Evolutionary conservation across 2,888 invertebrate species (phyloP).

Genomic region (Drosophila picticornis): DNA sequence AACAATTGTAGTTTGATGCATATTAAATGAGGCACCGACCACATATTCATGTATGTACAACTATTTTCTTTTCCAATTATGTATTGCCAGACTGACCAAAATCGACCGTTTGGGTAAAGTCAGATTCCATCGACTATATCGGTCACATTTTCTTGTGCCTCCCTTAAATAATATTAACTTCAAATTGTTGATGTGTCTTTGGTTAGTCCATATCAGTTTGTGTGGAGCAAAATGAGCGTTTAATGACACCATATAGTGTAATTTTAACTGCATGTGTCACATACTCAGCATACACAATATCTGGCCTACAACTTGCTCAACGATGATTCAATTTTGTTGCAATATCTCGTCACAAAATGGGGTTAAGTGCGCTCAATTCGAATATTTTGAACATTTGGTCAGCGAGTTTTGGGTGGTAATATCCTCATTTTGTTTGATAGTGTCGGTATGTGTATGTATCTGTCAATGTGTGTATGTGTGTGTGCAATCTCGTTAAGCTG

Average conservation of each 20-base stretch:
- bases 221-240: constrained; percentile 68
- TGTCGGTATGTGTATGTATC: constrained; percentile 21
- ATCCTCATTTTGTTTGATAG: constrained; percentile 73
- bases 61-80: background rate
- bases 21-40: background rate
- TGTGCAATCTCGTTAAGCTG: constrained; percentile 53
- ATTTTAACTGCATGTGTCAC: constrained; percentile 63
- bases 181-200: constrained; percentile 40
- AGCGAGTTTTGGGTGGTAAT: constrained; percentile 54
- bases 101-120: background rate
- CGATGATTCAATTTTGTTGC: constrained; percentile 71
- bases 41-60: background rate
- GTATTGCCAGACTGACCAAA: background rate
- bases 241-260: constrained; percentile 55
- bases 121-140: background rate
- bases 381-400: constrained; percentile 65
- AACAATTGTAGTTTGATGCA: constrained; percentile 9
- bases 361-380: constrained; percentile 65
- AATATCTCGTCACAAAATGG: constrained; percentile 49
- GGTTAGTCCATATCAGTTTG: constrained; percentile 52
- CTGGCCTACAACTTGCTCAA: constrained; percentile 12
- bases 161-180: too few species aligned
- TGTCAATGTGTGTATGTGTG: constrained; percentile 7
- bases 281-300: constrained; percentile 16
- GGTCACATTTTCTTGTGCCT: background rate